Base-by-base conservation (phyloP, 2,113 vertebrate species). In the Ramphastos sulfuratus region DNA sequence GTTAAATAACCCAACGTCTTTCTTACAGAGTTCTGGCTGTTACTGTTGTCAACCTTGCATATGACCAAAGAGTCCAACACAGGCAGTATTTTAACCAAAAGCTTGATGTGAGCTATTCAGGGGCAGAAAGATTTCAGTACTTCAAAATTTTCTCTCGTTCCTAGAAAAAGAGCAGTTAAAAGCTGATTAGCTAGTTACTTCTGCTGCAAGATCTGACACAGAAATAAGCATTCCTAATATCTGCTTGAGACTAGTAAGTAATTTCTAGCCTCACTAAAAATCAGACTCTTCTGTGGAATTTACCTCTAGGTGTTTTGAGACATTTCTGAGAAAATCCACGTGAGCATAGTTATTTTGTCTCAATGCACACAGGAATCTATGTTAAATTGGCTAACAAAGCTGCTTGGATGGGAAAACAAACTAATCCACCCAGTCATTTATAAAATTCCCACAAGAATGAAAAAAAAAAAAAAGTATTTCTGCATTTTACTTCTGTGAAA, bases 301-400 rank as follows among this genome's bases (percentile, higher is more conserved):
- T 89, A 83, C 20, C 85, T 70, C n/a, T 33, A 63, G 21, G 7
- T 5, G 30, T 95, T 87, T 85, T 83, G 52, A 85, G 46, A 63
- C 27, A 56, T 77, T 91, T 91, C 87, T 63, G 35, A 83, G 46
- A 82, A 93, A 83, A 86, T 61, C 33, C 58, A 83, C 52, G 61
- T 54, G 33, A 92, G 17, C 72, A 59, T 21, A 61, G 23, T 58
- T 92, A 44, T 81, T 84, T 88, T 88, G 27, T 85, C 48, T 16
- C 73, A 89, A 70, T 65, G 58, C 54, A 88, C 76, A 58, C 2
- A 81, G 73, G 77, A 90, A 79, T 78, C 30, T 55, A 54, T 61
- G 30, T 50, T 93, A 79, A 94, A 93, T 65, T 82, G 83, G 44
- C 83, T 90, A 94, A 93, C 83, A 93, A 94, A 96, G 70, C 54